Conservation (phyloP, 2,888 invertebrate species). For the Marasmarcha lunaedactyla region DNA sequence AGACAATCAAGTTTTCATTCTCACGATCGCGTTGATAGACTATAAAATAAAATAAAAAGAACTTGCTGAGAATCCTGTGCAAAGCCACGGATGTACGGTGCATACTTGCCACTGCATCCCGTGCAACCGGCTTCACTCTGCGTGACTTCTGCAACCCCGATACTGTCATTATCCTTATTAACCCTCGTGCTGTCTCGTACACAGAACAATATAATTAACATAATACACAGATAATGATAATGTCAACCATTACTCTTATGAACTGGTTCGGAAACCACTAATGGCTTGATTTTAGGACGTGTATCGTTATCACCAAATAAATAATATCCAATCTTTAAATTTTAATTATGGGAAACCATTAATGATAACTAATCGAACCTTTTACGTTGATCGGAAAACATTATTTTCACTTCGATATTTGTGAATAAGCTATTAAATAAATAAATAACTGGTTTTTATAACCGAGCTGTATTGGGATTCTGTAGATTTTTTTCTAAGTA, state of each 20-base stretch:
- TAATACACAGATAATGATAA: background rate
- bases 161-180: slow-evolving; percentile 14
- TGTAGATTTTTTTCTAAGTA: too few relatives aligned
- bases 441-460: too few relatives aligned
- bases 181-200: slow-evolving; percentile 3
- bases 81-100: slow-evolving; percentile 33
- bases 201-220: background rate
- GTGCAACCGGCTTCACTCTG: slow-evolving; percentile 29
- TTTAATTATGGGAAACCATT: too few relatives aligned
- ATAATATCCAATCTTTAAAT: too few relatives aligned
- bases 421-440: too few relatives aligned
- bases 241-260: background rate
- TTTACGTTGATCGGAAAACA: too few relatives aligned
- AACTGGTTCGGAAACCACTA: background rate
- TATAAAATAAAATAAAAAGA: slow-evolving; percentile 37
- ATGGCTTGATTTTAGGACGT: too few relatives aligned
- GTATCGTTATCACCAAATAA: too few relatives aligned
- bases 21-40: slow-evolving; percentile 47
- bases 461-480: too few relatives aligned
- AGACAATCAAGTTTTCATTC: slow-evolving; percentile 44
- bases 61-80: slow-evolving; percentile 43
- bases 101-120: slow-evolving; percentile 33
- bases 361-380: too few relatives aligned
- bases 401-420: too few relatives aligned
- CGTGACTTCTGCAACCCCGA: slow-evolving; percentile 9